A percentile compares a stretch with the other conserved stretches of the same genome.
phyloP scores from a whole-genome alignment of 2,888 invertebrate genomes.

The Eumerus sabulonum region DNA sequence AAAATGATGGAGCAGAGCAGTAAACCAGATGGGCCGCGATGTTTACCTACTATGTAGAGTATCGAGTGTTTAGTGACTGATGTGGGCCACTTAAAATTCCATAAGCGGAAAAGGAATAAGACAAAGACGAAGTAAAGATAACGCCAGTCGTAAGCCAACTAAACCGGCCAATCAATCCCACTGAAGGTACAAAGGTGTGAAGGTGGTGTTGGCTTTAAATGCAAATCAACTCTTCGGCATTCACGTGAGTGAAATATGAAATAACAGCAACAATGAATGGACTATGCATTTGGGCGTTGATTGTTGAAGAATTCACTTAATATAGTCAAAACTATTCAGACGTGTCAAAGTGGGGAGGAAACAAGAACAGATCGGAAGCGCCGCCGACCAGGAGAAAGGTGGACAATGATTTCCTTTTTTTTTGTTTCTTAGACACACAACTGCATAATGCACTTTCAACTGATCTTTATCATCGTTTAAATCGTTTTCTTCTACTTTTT shows the following conservation, averaged over 20 bases:
- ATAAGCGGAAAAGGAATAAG: constrained; percentile 54
- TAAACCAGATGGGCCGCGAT: not conserved
- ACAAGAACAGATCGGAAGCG: constrained; percentile 51
- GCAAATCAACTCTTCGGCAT: constrained; percentile 46
- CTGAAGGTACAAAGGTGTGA: constrained; percentile 44
- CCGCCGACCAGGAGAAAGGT: constrained; percentile 49
- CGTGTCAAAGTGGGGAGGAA: constrained; percentile 5
- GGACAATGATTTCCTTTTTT: constrained; percentile 14
- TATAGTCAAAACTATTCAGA: too few relatives aligned
- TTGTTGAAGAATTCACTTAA: constrained; percentile 1
- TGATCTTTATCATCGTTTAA: constrained; percentile 38
- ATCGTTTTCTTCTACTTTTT: constrained; percentile 12
- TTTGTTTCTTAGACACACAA: constrained; percentile 41
- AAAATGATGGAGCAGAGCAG: constrained; percentile 28
- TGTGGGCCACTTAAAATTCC: constrained; percentile 64
- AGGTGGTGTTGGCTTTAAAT: constrained; percentile 53
- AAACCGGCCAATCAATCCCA: too few relatives aligned
- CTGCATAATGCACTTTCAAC: constrained; percentile 66
- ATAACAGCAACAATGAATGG: constrained; percentile 13
- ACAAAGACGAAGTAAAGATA: constrained; percentile 33
- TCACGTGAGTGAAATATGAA: constrained; percentile 65
- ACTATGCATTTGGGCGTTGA: constrained; percentile 40
- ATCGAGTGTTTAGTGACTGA: constrained; percentile 6
- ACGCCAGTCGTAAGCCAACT: constrained; percentile 20
- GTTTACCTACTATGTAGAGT: too few relatives aligned